Conservation (phyloP, 2,888 invertebrate genomes). For the Mactromeris polynyma region DNA sequence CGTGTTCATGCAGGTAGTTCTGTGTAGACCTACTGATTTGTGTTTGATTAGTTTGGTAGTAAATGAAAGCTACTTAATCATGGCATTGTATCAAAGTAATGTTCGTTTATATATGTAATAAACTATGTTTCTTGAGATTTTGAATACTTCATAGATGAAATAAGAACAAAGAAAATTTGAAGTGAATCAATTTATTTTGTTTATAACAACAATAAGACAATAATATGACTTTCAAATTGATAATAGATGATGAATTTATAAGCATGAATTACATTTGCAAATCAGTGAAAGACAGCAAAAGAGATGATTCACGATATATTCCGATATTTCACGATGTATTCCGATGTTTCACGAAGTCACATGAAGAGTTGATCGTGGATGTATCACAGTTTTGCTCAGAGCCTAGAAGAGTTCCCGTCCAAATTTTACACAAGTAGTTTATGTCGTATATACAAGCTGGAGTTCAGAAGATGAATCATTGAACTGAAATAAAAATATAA, state of each 20-base stretch:
- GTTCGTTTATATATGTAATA: too few species aligned
- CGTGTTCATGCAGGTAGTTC: too few species aligned
- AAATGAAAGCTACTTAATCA: too few species aligned
- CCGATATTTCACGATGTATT: not conserved
- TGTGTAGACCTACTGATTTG: too few species aligned
- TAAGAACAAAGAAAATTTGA: not conserved
- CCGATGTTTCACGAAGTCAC: constrained; percentile 3
- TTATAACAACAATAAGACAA: not conserved
- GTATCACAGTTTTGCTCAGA: constrained; percentile 20
- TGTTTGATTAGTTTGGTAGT: too few species aligned
- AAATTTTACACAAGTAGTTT: not conserved
- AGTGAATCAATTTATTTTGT: constrained; percentile 1
- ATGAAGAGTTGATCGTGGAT: not conserved
- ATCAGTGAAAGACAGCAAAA: not conserved
- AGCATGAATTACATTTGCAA: not conserved
- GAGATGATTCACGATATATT: not conserved
- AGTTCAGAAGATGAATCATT: not conserved
- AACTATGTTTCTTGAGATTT: not conserved
- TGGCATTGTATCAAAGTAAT: too few species aligned
- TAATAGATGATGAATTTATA: not conserved
- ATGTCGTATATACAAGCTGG: not conserved
- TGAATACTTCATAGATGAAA: not conserved
- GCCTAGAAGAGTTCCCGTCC: constrained; percentile 19
- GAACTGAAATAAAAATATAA: not conserved
- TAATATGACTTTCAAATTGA: not conserved